Conservation (phyloP, 2,888 invertebrate genomes). For the Glaucopsyche alexis region DNA sequence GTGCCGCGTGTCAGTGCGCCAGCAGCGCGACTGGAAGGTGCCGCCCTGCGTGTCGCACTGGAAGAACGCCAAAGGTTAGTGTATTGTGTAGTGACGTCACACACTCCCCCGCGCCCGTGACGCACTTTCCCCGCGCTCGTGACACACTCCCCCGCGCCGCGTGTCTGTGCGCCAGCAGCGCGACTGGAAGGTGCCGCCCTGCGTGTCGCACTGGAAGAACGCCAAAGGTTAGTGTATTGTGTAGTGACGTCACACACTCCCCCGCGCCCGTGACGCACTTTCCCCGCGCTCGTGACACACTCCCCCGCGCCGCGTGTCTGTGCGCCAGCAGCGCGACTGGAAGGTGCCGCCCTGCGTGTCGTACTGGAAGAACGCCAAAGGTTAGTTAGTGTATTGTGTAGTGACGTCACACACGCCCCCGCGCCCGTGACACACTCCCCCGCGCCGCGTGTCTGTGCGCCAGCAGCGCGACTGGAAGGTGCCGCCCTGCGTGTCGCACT, state of each 20-base stretch:
- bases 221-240: no score
- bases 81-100: not conserved
- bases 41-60: slow-evolving; percentile 99
- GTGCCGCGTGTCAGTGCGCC: slow-evolving; percentile 98
- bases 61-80: slow-evolving; percentile 97
- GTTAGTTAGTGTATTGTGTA: slow-evolving; percentile 55
- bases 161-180: slow-evolving; percentile 99
- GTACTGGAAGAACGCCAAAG: slow-evolving; percentile 99
- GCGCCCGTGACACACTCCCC: slow-evolving; percentile 99
- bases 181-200: slow-evolving; percentile 99
- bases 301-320: slow-evolving; percentile 97
- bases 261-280: no score
- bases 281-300: no score
- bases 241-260: not conserved
- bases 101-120: no score
- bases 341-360: slow-evolving; percentile 98
- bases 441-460: slow-evolving; percentile 97
- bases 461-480: slow-evolving; percentile 99
- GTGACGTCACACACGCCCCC: slow-evolving; percentile 79
- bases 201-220: slow-evolving; percentile 99
- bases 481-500: slow-evolving; percentile 99
- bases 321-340: slow-evolving; percentile 99
- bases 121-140: no score
- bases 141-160: slow-evolving; percentile 96
- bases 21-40: slow-evolving; percentile 99